These are phyloP conservation scores for Laspeyria flexula DNA, from an alignment of 2,888 invertebrate species.

Conservation along the genomic window DNA sequence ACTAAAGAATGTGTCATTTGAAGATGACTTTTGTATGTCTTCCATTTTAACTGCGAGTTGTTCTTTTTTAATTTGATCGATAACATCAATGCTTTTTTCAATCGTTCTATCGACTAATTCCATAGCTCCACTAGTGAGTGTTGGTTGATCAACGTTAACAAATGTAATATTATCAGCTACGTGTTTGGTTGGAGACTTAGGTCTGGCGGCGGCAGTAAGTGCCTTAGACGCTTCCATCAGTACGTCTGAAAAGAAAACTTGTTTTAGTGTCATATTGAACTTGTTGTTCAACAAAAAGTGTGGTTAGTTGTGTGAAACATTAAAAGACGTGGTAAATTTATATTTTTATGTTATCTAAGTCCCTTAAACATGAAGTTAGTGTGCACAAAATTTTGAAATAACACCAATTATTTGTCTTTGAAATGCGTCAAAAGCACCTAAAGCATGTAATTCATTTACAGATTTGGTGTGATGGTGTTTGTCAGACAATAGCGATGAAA, in stretches of 20 bases:
- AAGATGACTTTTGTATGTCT: constrained; percentile 70
- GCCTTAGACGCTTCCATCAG: constrained; percentile 71
- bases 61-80: constrained; percentile 77
- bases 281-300: background rate
- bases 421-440: constrained; percentile 53
- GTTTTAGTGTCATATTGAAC: constrained; percentile 11
- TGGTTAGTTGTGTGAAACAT: constrained; percentile 29
- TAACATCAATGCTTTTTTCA: constrained; percentile 75
- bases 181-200: constrained; percentile 81
- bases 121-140: constrained; percentile 82
- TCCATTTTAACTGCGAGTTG: constrained; percentile 76
- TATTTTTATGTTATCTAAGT: background rate
- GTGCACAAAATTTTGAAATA: constrained; percentile 28
- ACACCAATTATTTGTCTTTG: constrained; percentile 7
- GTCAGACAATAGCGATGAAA: constrained; percentile 56
- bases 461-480: constrained; percentile 41
- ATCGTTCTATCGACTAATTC: constrained; percentile 83
- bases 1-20: constrained; percentile 73
- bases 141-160: constrained; percentile 83
- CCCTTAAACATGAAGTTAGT: constrained; percentile 6
- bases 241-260: constrained; percentile 69
- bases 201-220: constrained; percentile 70
- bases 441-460: constrained; percentile 52
- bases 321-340: constrained; percentile 15
- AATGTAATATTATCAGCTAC: constrained; percentile 78